Base-by-base conservation (phyloP, 2,888 invertebrate genomes). In the Microctonus hyperodae region DNA sequence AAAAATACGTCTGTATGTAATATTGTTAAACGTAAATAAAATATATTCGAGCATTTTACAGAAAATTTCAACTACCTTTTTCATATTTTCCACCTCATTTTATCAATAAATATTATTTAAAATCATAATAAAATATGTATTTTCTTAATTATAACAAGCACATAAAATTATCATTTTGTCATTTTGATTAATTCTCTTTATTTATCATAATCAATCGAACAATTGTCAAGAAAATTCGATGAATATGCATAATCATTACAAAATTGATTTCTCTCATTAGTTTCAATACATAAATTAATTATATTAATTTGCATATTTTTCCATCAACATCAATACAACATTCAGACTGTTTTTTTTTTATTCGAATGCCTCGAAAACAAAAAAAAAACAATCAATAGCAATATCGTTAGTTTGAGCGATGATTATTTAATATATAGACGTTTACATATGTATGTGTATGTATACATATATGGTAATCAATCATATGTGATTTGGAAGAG, bases 11-110 rank as follows among this genome's bases (percentile, higher is more conserved):
- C 44, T n/a, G 16, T 16, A 44, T 28, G 69, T 72, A 72, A 58
- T 70, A 66, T 70, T 69, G 71, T 72, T 67, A 65, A 72, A 70
- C 68, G 67, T 66, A 70, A 70, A 69, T n/a, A 68, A 58, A 67
- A 67, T 71, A 70, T 71, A 71, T 69, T 65, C 67, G 65, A 69
- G 68, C 64, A 65, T 69, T 71, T n/a, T 51, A 22, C 66, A 53
- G 51, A 51, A n/a, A 44, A 64, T 57, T 48, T 59, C 6, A 33
- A 33, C 68, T 23, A 22, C 13, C 22, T 22, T 33, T 1, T n/a
- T 50, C 6, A 22, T n/a, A 16, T 40, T 40, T n/a, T 33, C 23
- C 13, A 51, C 50, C 25, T 2, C 7, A 58, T 23, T 23, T 9
- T 44, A 9, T 23, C 10, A 57, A 22, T 48, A 28, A 60, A 60